Base-by-base conservation (phyloP, 64 coral and sea anemone species). In the Dendrophyllia cribrosa region DNA sequence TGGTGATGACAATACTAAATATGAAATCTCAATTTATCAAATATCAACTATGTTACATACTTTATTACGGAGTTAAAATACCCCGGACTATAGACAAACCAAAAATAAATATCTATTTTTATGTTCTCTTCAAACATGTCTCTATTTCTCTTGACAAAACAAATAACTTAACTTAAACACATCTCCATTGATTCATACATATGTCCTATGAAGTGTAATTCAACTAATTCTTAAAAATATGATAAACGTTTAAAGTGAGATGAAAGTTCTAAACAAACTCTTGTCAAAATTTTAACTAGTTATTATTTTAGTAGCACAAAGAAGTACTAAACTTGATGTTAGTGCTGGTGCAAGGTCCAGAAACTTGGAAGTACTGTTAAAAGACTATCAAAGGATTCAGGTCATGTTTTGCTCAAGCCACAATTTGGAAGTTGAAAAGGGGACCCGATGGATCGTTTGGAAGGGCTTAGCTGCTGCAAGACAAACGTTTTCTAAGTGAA, bases 71-170 rank as follows among this genome's bases (percentile, higher is more conserved):
- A 51, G 62, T 84, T 75, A 24, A 82, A 82, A 68, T 23, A 84
- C n/a, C 47, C 44, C 21, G 9, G 20, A 67, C 62, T 84, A 84
- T 12, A 6, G 17, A 46, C 44, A 67, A 66, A 66, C 62, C 60
- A 84, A 84, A 84, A 67, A 84, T 84, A 84, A 84, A 84, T 84
- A 84, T 84, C 60, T 84, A 66, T 84, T 51, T 51, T 67, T 67
- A 84, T 46, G 34, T 20, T 83, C 59, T 83, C 59, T 47, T 14
- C 55, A 65, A 63, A 81, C 59, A 64, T 56, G 16, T 7, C 56
- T 84, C 19, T 66, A 67, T 68, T 51, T 84, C 20, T 68, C 20
- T 67, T 59, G 23, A 16, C 12, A 59, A 79, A 79, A 77, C 75
- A 82, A 82, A 81, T 62, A 45, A 46, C 56, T 79, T 82, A 64